Conservation (phyloP, 2,888 invertebrate genomes). For the Macrophya alboannulata region DNA sequence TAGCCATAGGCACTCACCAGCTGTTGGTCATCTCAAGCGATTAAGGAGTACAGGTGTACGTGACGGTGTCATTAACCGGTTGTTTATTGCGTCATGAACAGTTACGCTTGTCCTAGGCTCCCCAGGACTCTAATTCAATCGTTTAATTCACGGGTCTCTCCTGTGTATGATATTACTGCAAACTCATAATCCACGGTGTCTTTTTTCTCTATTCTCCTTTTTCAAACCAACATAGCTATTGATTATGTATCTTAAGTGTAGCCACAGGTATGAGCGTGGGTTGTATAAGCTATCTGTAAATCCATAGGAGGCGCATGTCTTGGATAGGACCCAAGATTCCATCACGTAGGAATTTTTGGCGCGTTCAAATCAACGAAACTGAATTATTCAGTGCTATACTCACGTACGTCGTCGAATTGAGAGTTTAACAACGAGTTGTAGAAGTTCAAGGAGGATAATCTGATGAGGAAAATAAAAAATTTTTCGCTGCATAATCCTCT, state of each 20-base stretch:
- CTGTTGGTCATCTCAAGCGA: slow-evolving; percentile 39
- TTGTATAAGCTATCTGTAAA: background rate
- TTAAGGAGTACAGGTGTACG: slow-evolving; percentile 49
- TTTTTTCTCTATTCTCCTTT: background rate
- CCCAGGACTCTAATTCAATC: slow-evolving; percentile 20
- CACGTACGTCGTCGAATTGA: background rate
- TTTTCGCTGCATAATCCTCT: background rate
- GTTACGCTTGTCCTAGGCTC: slow-evolving; percentile 37
- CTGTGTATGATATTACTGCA: background rate
- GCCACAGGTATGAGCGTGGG: background rate
- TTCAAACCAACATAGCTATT: background rate
- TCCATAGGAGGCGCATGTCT: background rate
- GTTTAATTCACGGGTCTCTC: background rate
- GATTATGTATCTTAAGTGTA: background rate
- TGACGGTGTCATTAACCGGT: slow-evolving; percentile 49
- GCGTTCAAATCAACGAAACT: slow-evolving; percentile 11
- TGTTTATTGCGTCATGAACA: slow-evolving; percentile 26
- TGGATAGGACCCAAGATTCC: slow-evolving; percentile 22
- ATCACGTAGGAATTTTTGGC: slow-evolving; percentile 13
- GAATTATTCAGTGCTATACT: slow-evolving; percentile 21
- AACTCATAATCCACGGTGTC: background rate
- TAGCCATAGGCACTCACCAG: slow-evolving; percentile 34
- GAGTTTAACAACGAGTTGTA: slow-evolving; percentile 4
- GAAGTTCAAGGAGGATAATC: background rate
- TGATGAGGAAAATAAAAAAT: background rate